These are phyloP conservation scores for crab-eating macaque (Macaca fascicularis) DNA, from an alignment of 2,113 vertebrate genomes.

Conservation along the genomic window T2T-MFA8v1.1 NC_088385.1:136511001-136511500, in stretches of 20 bases:
- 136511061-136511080: not conserved
- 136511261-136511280: not conserved
- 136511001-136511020: not conserved
- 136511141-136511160: not conserved
- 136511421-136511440: not conserved
- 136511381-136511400: not conserved
- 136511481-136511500: not conserved
- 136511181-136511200: not conserved
- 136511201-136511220: not conserved
- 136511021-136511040: not conserved
- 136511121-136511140: not conserved
- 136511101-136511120: not conserved
- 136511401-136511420: not conserved
- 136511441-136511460: not conserved
- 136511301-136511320: not conserved
- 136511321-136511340: fast-evolving
- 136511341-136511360: not conserved
- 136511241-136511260: not conserved
- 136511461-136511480: not conserved
- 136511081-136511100: not conserved
- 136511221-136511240: not conserved
- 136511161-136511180: not conserved
- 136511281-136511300: not conserved
- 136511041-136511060: not conserved
- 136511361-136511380: not conserved